Evolutionary conservation across 2,888 invertebrate species (phyloP).

Genomic region (Diogma glabrata): DNA sequence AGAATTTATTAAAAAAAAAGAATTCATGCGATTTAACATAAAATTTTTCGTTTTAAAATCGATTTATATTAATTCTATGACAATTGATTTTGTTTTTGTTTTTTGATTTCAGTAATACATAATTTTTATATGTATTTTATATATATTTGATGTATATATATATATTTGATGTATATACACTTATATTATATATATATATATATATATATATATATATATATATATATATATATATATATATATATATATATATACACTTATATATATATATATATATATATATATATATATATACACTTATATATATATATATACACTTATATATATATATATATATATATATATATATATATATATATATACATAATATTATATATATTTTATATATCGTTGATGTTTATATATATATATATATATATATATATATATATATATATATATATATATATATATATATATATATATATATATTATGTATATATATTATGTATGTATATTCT

Average conservation of each 20-base stretch:
- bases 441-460: too few relatives aligned
- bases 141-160: constrained; percentile 5
- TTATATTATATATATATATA: constrained; percentile 4
- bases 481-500: too few relatives aligned
- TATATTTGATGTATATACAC: neutral
- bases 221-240: constrained; percentile 6
- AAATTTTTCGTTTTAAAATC: too few relatives aligned
- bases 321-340: neutral
- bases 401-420: too few relatives aligned
- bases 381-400: too few relatives aligned
- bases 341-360: neutral
- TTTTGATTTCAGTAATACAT: too few relatives aligned
- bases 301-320: neutral
- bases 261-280: constrained; percentile 16
- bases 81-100: too few relatives aligned
- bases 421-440: too few relatives aligned
- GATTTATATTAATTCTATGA: too few relatives aligned
- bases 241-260: constrained; percentile 12
- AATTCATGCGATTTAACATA: too few relatives aligned
- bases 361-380: constrained; percentile 1
- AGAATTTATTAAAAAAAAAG: too few relatives aligned
- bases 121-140: neutral
- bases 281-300: constrained; percentile 14
- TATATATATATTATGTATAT: too few relatives aligned
- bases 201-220: constrained; percentile 4